Evolutionary conservation across 2,888 invertebrate species (phyloP).

Genomic region (Listrodromus nycthemerus): DNA sequence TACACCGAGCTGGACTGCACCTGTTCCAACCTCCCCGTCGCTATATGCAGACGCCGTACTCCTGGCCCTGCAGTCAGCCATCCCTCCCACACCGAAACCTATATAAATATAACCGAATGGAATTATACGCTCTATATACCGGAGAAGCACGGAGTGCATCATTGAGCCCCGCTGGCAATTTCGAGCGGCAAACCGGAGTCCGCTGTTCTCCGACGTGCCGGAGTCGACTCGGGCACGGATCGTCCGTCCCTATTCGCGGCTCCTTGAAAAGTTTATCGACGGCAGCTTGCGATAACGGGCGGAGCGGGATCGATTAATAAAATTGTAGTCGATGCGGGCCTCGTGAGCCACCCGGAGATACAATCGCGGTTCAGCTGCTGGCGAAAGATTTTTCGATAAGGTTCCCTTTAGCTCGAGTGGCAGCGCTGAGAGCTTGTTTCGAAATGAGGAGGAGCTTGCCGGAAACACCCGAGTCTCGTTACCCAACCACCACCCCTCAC

Average conservation of each 20-base stretch:
- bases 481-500: constrained; percentile 1
- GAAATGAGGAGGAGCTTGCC: constrained; percentile 63
- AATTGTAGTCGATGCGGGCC: constrained; percentile 19
- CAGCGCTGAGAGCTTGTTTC: constrained; percentile 3
- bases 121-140: constrained; percentile 32
- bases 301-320: constrained; percentile 11
- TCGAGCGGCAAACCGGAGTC: neutral
- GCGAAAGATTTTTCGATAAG: constrained; percentile 8
- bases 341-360: neutral
- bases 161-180: constrained; percentile 33
- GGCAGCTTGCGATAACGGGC: neutral
- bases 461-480: constrained; percentile 75
- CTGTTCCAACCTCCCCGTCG: constrained; percentile 74
- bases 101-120: constrained; percentile 54
- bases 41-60: constrained; percentile 59
- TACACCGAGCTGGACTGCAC: constrained; percentile 77
- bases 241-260: neutral
- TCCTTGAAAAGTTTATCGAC: constrained; percentile 19
- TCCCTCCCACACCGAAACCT: constrained; percentile 22
- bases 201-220: neutral
- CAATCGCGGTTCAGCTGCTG: constrained; percentile 12
- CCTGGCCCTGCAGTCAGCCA: constrained; percentile 30
- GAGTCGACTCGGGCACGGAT: neutral
- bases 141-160: constrained; percentile 42
- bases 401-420: constrained; percentile 1